Conservation (phyloP, 2,797 vertebrate genomes). For the Cyclura pinguis region DNA sequence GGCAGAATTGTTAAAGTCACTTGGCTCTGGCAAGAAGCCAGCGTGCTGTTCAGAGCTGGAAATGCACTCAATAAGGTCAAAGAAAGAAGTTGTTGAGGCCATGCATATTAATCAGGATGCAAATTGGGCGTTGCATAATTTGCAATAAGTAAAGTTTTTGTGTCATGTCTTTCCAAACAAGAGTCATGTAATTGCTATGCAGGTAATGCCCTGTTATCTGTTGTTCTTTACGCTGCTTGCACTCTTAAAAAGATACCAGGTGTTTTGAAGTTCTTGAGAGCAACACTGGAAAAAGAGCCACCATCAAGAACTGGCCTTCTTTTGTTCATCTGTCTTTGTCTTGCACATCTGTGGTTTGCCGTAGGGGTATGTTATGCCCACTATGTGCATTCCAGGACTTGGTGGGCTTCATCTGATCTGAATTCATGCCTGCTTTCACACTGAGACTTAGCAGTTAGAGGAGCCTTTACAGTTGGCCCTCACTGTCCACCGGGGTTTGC, state of each 20-base stretch:
- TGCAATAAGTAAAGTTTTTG: background rate
- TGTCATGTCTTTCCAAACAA: background rate
- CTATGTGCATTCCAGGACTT: background rate
- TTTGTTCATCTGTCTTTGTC: background rate
- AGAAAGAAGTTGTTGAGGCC: background rate
- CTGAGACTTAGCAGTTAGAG: background rate
- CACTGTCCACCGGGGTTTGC: too few relatives aligned
- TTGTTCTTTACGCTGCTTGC: background rate
- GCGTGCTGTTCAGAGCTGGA: background rate
- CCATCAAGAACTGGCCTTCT: background rate
- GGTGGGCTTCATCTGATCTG: background rate
- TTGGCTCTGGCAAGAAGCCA: background rate
- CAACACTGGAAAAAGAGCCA: background rate
- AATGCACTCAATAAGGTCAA: background rate
- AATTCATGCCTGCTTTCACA: too few relatives aligned
- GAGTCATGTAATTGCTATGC: background rate
- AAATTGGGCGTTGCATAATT: conserved; percentile 2
- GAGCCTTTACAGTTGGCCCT: background rate
- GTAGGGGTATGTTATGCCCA: background rate
- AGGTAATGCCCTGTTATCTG: background rate
- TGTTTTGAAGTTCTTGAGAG: background rate
- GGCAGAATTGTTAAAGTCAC: background rate
- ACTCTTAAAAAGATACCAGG: background rate
- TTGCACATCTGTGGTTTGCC: background rate
- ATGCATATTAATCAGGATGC: conserved; percentile 15